Conservation (phyloP, 2,113 vertebrate species). For the human region GRCh38 chr1:186305501-186306000, state of each 20-base stretch:
- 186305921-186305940: neutral
- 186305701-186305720: neutral
- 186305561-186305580: slow-evolving; percentile 24
- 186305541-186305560: slow-evolving; percentile 25
- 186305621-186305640: neutral
- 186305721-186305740: neutral
- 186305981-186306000: neutral
- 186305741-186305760: neutral
- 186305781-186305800: neutral
- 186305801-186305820: neutral
- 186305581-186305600: slow-evolving; percentile 15
- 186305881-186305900: neutral
- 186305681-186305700: neutral
- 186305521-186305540: slow-evolving; percentile 31
- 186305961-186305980: neutral
- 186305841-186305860: neutral
- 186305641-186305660: neutral
- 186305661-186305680: neutral
- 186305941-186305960: neutral
- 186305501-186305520: slow-evolving; percentile 21
- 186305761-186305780: neutral
- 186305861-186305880: neutral
- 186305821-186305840: neutral
- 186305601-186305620: slow-evolving; percentile 3
- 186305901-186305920: neutral